Evolutionary conservation across 1,140 invertebrate species (phyloP).

Genomic region (Macrobrachium rosenbergii): DNA sequence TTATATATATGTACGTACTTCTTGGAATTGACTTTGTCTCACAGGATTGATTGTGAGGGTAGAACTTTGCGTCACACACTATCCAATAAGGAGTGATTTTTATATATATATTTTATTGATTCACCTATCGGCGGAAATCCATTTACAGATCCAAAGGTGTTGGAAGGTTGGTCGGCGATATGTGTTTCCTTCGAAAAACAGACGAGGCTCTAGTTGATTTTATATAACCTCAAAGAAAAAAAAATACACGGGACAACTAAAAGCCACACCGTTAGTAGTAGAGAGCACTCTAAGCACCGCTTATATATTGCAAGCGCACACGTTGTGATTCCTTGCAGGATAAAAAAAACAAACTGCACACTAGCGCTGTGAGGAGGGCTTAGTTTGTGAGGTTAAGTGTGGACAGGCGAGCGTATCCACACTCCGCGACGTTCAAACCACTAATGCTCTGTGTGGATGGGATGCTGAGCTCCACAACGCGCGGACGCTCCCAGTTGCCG

Average conservation of each 20-base stretch:
- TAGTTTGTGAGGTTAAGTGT: slow-evolving; percentile 20
- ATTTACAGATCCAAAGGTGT: not conserved
- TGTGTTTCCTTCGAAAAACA: slow-evolving; percentile 34
- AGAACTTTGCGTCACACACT: no score
- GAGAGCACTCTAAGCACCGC: slow-evolving; percentile 27
- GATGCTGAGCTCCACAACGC: slow-evolving; percentile 58
- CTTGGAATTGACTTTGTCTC: no score
- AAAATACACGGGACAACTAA: slow-evolving; percentile 21
- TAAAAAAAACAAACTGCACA: slow-evolving; percentile 35
- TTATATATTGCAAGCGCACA: not conserved
- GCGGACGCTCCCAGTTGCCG: slow-evolving; percentile 53
- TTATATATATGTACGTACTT: not conserved
- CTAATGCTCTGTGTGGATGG: slow-evolving; percentile 51
- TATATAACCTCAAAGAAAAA: slow-evolving; percentile 32
- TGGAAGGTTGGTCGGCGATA: slow-evolving; percentile 8
- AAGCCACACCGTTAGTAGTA: not conserved
- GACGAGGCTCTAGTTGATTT: slow-evolving; percentile 9
- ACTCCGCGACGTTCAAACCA: slow-evolving; percentile 42
- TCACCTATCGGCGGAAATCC: no score
- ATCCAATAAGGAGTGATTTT: no score
- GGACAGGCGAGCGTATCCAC: slow-evolving; percentile 19
- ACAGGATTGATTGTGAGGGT: not conserved
- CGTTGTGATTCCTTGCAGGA: slow-evolving; percentile 24
- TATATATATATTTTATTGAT: no score
- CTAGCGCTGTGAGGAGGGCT: slow-evolving; percentile 38